Evolutionary conservation across 2,888 invertebrate species (phyloP), one percentile per base, ranked within the genome.

Genomic region (Eucriotettix oculatus): DNA sequence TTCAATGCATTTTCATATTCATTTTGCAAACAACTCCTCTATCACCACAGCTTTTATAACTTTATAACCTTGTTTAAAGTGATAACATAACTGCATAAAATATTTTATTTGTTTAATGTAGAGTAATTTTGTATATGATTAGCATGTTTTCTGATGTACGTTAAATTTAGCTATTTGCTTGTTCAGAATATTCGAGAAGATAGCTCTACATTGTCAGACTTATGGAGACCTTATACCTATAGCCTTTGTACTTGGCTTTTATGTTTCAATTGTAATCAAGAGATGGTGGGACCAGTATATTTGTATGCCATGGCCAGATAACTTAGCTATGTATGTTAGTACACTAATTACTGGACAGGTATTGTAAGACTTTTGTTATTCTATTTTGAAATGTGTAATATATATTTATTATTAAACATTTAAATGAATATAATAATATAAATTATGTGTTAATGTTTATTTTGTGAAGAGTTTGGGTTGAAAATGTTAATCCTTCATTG

Each of bases 161-260:
- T 29, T 29, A 29, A 29, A 29, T 29, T 29, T 29, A 29, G 29
- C 29, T 29, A 29, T 29, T 29, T 29, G 29, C 29, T 29, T 29
- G 29, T 48, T n/a, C 63, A 68, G 68, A 29, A 48, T 62, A n/a
- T 68, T 68, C 54, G 67, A 68, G 58, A 65, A 64, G 58, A 57
- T 66, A 44, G 63, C 67, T 7, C 59, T 68, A 10, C 67, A 67
- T 60, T 68, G 68, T 54, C 67, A 67, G 42, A 62, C 62, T 2
- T 66, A 69, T 65, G 69, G 69, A 54, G 68, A 67, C 60, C 65
- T 73, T 52, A 74, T 76, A 43, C 76, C 76, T 0, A 66, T 76
- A 9, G 71, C 75, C 1, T 76, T 76, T 65, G 72, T 76, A 10
- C 70, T 76, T n/a, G 75, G 75, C n/a, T 76, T 76, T 66, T 76